Conservation (phyloP, 2,888 invertebrate genomes). For the Melieria crassipennis region DNA sequence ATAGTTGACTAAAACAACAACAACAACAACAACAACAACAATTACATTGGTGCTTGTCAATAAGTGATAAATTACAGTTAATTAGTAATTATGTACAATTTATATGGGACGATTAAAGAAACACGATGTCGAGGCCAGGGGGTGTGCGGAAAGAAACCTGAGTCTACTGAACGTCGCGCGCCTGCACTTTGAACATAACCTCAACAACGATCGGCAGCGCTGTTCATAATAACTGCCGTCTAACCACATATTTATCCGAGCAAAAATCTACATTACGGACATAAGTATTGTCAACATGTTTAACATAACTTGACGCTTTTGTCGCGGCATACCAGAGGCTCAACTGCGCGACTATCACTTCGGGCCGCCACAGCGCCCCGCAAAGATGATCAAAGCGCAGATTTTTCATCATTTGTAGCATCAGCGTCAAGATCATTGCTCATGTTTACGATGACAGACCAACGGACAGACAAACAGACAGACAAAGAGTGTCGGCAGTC, state of each 20-base stretch:
- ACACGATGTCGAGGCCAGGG: too few relatives aligned
- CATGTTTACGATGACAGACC: constrained; percentile 63
- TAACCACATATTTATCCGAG: too few relatives aligned
- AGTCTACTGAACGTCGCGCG: too few relatives aligned
- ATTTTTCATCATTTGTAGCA: constrained; percentile 65
- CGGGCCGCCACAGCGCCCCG: neutral
- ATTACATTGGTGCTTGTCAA: neutral
- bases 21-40: neutral
- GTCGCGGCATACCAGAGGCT: neutral
- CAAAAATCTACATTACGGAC: neutral
- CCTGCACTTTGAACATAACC: too few relatives aligned
- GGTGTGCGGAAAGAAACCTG: too few relatives aligned
- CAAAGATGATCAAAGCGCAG: constrained; percentile 51
- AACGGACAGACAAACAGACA: constrained; percentile 23
- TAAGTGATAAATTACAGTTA: constrained; percentile 18
- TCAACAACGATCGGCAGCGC: too few relatives aligned
- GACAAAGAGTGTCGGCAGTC: constrained; percentile 6
- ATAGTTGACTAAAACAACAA: neutral
- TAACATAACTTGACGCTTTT: constrained; percentile 55
- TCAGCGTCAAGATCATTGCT: constrained; percentile 64
- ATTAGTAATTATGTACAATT: constrained; percentile 5
- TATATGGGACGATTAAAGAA: too few relatives aligned
- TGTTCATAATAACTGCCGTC: too few relatives aligned
- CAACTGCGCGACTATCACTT: too few relatives aligned
- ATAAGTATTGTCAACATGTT: constrained; percentile 58